A percentile compares a stretch with the other conserved stretches of the same genome.
Evolutionary conservation across 2,797 vertebrate genomes (phyloP).

Genomic region (Anabacerthia variegaticeps): DNA sequence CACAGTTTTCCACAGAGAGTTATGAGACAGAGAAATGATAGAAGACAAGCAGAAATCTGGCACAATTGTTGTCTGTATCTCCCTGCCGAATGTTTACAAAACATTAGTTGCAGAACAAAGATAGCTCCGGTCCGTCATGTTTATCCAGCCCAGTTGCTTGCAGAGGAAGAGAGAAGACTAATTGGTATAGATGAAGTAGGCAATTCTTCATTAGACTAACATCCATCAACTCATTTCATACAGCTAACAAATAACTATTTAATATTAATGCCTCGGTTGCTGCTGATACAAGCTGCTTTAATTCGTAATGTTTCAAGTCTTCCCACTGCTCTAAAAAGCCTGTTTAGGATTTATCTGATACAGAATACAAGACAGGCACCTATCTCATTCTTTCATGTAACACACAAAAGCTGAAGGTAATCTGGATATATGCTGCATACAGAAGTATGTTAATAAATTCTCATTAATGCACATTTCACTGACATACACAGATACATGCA

Average conservation of each 20-base stretch:
- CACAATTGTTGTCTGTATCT: background rate
- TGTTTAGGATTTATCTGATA: background rate
- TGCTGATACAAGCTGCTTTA: background rate
- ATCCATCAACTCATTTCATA: background rate
- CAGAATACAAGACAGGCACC: background rate
- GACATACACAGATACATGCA: background rate
- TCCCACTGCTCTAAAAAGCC: background rate
- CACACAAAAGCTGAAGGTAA: background rate
- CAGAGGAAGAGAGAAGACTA: background rate
- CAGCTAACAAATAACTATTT: background rate
- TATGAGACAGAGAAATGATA: background rate
- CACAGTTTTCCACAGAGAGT: background rate
- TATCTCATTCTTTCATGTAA: background rate
- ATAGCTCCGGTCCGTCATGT: background rate
- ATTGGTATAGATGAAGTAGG: background rate
- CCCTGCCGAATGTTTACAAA: background rate
- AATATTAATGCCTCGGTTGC: background rate
- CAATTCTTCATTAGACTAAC: background rate
- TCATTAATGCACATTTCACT: background rate
- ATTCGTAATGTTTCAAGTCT: background rate
- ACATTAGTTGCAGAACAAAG: background rate
- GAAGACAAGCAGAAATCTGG: background rate
- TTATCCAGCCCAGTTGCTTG: background rate
- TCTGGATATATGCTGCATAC: background rate
- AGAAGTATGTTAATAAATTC: background rate